phyloP scores from a whole-genome alignment of 35 echinoderm and acorn worm genomes.

The Chiridota heheva region DNA sequence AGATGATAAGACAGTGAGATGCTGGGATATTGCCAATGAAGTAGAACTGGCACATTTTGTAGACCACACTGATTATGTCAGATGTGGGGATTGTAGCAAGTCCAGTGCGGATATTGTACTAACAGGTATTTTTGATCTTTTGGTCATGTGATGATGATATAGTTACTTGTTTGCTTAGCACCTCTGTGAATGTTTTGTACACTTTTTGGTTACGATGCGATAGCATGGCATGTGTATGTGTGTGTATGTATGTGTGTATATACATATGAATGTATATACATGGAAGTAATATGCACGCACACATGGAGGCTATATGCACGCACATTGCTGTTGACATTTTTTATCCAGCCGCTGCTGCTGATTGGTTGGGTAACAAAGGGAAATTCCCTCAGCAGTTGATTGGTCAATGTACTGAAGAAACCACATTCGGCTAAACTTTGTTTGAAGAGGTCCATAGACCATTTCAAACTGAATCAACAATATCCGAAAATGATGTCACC shows the following conservation, averaged over 20 bases:
- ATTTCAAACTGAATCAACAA: too few relatives aligned
- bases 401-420: too few relatives aligned
- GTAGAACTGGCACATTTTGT: slow-evolving; percentile 51
- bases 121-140: slow-evolving; percentile 49
- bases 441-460: too few relatives aligned
- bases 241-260: background rate
- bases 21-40: slow-evolving; percentile 90
- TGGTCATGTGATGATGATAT: too few relatives aligned
- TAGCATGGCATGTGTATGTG: too few relatives aligned
- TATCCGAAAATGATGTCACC: too few relatives aligned
- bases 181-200: background rate
- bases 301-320: background rate
- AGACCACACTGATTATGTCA: slow-evolving; percentile 77
- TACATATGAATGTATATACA: background rate
- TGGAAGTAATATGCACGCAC: background rate
- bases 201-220: too few relatives aligned
- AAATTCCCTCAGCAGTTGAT: too few relatives aligned
- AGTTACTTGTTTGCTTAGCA: background rate
- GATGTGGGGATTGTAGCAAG: slow-evolving; percentile 65
- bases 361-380: too few relatives aligned
- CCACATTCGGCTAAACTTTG: too few relatives aligned
- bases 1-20: slow-evolving; percentile 75
- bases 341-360: too few relatives aligned
- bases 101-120: slow-evolving; percentile 84
- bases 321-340: background rate